Evolutionary conservation across 2,797 vertebrate species (phyloP), one percentile per base, ranked within the genome.

Genomic region (Sebastes vulpes): DNA sequence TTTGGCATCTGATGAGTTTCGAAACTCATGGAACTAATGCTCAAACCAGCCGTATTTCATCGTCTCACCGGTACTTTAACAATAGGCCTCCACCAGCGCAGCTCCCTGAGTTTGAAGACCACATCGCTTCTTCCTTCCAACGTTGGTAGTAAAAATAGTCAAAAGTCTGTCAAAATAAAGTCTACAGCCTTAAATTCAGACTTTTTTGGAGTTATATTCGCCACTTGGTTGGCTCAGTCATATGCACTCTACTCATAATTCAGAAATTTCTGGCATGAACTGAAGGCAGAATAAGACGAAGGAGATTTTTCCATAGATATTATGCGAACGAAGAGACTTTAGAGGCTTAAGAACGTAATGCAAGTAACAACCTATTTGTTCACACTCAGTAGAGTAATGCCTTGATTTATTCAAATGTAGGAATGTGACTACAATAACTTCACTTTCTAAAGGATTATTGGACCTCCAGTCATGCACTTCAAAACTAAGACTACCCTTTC

Each of bases 191-290:
- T 73, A 77, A 81, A 81, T 82, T 73, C 50, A 50, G 35, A 74
- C 21, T 52, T 61, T 77, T 65, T 77, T 2, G 4, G 52, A 59
- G 14, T 61, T 52, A 46, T 42, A 29, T 69, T 78, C 42, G 54
- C 56, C 81, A 74, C 66, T 75, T 71, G 61, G 26, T 80, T 91
- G 83, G 73, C 56, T 79, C 8, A 8, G 20, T 60, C 25, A 16
- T 16, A 18, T 57, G 35, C 35, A 59, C 74, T 59, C 32, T 57
- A 35, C 70, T 75, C 53, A 70, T 82, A 71, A 80, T 60, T 86
- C 57, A 59, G n/a, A 83, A 12, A 18, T 61, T 14, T 65, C 46
- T 83, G 71, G 77, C 77, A 59, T 29, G 10, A 78, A 52, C 14
- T 72, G 52, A 76, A 60, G 60, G 28, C 48, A 52, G 58, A 60